Conservation (phyloP, 2,888 invertebrate species). For the Eledone cirrhosa region DNA sequence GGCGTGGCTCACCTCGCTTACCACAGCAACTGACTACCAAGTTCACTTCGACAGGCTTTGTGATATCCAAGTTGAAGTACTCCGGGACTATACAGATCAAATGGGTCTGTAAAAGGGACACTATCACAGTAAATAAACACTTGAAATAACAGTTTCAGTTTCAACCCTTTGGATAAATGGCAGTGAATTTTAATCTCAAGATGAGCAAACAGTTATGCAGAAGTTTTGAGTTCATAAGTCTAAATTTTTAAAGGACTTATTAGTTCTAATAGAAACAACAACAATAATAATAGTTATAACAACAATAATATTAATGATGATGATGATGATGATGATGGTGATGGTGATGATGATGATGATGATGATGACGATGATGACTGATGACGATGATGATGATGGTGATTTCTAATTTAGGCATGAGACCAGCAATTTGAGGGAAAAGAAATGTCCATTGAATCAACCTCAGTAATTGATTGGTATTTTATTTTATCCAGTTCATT, state of each 20-base stretch:
- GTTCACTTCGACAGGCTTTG: constrained; percentile 57
- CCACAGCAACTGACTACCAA: constrained; percentile 64
- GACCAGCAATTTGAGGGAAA: too few species aligned
- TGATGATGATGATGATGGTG: too few species aligned
- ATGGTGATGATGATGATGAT: too few species aligned
- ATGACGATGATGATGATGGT: too few species aligned
- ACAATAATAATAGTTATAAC: not conserved
- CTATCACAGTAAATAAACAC: constrained; percentile 15
- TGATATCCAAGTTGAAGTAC: constrained; percentile 51
- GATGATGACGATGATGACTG: too few species aligned
- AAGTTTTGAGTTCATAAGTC: not conserved
- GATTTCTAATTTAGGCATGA: too few species aligned
- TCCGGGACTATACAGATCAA: constrained; percentile 66
- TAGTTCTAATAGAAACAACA: not conserved
- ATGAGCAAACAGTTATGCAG: not conserved
- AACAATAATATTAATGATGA: too few species aligned
- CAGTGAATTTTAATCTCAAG: too few species aligned
- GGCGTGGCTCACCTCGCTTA: constrained; percentile 65
- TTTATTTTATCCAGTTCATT: too few species aligned
- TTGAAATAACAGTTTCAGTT: constrained; percentile 6
- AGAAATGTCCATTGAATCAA: too few species aligned
- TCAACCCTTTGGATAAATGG: constrained; percentile 17
- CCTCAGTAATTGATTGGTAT: too few species aligned
- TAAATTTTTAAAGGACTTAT: not conserved
- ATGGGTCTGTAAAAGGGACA: constrained; percentile 62